phyloP scores from a whole-genome alignment of 2,888 invertebrate genomes.

The Euplagia quadripunctaria region DNA sequence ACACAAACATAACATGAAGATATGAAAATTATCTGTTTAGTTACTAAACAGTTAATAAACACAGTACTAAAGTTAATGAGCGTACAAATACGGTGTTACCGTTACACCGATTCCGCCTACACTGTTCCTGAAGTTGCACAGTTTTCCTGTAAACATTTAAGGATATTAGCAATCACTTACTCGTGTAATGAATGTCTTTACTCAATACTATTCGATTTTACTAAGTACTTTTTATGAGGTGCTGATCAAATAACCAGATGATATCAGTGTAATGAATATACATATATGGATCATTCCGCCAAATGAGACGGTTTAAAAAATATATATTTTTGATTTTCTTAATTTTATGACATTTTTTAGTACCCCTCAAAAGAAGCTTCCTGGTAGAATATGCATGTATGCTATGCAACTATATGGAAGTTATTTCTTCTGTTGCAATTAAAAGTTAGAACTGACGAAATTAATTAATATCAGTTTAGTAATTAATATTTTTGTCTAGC shows the following conservation, averaged over 20 bases:
- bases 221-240: background rate
- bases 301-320: too few species aligned
- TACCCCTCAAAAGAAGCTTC: too few species aligned
- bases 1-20: background rate
- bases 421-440: too few species aligned
- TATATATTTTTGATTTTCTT: too few species aligned
- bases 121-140: background rate
- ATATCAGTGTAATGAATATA: too few species aligned
- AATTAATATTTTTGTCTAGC: too few species aligned
- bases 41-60: background rate
- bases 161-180: background rate
- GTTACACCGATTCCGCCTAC: background rate
- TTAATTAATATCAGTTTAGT: too few species aligned
- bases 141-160: background rate
- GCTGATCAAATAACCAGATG: background rate
- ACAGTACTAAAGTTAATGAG: background rate
- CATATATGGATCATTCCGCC: too few species aligned
- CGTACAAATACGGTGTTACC: background rate
- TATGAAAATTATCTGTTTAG: background rate
- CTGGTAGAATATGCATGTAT: too few species aligned
- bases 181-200: background rate
- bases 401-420: too few species aligned
- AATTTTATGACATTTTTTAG: too few species aligned
- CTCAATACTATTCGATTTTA: background rate
- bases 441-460: too few species aligned